These are phyloP conservation scores for Alcis repandata DNA, from an alignment of 2,888 invertebrate genomes.

Conservation along the genomic window DNA sequence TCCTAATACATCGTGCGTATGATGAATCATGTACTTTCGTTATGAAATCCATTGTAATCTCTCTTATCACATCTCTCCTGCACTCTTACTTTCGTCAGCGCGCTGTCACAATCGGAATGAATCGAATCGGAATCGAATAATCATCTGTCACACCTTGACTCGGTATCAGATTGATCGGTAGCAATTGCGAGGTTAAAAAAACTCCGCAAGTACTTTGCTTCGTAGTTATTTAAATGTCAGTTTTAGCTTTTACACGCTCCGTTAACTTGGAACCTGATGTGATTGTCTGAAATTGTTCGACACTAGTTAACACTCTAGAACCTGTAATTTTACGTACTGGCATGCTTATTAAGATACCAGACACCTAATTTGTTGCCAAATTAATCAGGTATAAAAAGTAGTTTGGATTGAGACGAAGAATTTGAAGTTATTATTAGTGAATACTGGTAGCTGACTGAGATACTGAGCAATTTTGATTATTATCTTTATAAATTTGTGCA, in stretches of 20 bases:
- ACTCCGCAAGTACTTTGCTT: conserved; percentile 17
- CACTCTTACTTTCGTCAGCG: conserved; percentile 72
- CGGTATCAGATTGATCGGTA: conserved; percentile 67
- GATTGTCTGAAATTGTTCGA: conserved; percentile 24
- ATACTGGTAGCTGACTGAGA: conserved; percentile 25
- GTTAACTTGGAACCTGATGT: conserved; percentile 27
- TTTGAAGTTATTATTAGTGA: conserved; percentile 23
- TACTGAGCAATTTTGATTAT: conserved; percentile 19
- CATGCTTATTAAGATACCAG: conserved; percentile 25
- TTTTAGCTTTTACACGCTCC: conserved; percentile 25
- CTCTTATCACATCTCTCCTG: conserved; percentile 63
- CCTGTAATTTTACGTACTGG: conserved; percentile 29
- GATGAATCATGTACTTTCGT: conserved; percentile 60
- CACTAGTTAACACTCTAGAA: conserved; percentile 26
- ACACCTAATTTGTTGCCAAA: conserved; percentile 31
- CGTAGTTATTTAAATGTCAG: conserved; percentile 28
- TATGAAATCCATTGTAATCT: conserved; percentile 70
- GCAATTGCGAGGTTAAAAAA: conserved; percentile 60
- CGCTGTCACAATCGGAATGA: conserved; percentile 61
- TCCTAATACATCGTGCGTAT: conserved; percentile 63
- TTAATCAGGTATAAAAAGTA: conserved; percentile 25
- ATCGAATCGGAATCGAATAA: conserved; percentile 54
- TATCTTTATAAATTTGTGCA: conserved; percentile 19
- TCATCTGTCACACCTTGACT: conserved; percentile 70
- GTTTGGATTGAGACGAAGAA: conserved; percentile 30